Percentiles rank a stretch among this genome's conserved stretches.
These are phyloP conservation scores for Cassiopea andromeda DNA, from an alignment of 30 jellyfish, hydroid and myxozoan genomes.

Conservation along the genomic window DNA sequence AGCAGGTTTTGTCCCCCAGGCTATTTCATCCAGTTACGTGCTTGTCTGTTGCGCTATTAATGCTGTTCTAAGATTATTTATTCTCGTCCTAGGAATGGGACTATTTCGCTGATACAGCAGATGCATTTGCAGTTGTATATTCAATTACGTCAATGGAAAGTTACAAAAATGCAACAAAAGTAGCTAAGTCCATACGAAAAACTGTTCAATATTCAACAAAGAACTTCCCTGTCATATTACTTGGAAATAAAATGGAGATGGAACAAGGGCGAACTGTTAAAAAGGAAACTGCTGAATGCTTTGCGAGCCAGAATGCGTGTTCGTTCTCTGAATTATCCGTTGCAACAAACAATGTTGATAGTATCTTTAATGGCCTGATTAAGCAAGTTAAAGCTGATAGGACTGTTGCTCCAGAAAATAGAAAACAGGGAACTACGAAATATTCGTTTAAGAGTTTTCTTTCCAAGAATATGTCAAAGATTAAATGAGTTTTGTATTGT, in stretches of 20 bases:
- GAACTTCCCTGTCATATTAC: slow-evolving; percentile 65
- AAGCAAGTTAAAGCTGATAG: slow-evolving; percentile 38
- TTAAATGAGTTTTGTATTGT: slow-evolving; percentile 3
- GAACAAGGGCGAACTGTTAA: slow-evolving; percentile 76
- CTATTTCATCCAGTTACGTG: too few relatives aligned
- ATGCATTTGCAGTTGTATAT: slow-evolving; percentile 83
- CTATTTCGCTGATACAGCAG: slow-evolving; percentile 76
- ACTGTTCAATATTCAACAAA: slow-evolving; percentile 25
- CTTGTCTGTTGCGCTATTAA: too few relatives aligned
- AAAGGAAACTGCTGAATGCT: slow-evolving; percentile 44
- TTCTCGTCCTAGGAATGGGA: slow-evolving; percentile 72
- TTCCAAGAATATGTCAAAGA: slow-evolving; percentile 51
- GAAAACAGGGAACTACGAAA: slow-evolving; percentile 44
- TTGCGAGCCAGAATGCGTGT: slow-evolving; percentile 69
- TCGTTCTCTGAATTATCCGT: slow-evolving; percentile 73
- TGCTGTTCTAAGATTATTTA: background rate
- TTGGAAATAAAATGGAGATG: slow-evolving; percentile 83
- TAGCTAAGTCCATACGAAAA: slow-evolving; percentile 63
- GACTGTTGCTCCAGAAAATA: slow-evolving; percentile 15
- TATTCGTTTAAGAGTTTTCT: slow-evolving; percentile 48
- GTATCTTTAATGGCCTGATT: slow-evolving; percentile 35
- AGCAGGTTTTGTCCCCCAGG: too few relatives aligned
- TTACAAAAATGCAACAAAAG: slow-evolving; percentile 53
- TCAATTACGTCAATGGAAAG: slow-evolving; percentile 73
- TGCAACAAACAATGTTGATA: slow-evolving; percentile 74